Evolutionary conservation across 1,140 invertebrate species (phyloP).

Genomic region (Ceratosolen fusciceps): DNA sequence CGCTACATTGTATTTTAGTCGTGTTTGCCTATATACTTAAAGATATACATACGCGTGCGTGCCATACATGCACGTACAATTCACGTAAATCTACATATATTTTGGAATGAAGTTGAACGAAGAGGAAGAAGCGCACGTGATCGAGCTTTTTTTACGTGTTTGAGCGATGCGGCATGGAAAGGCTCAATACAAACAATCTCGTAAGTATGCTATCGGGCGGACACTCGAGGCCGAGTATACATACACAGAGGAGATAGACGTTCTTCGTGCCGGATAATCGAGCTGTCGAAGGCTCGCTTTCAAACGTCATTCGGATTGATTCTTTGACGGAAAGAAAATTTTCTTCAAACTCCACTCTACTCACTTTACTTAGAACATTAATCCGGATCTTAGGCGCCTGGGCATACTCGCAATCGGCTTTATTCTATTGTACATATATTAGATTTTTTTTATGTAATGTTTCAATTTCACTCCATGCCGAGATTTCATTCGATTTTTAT

Average conservation of each 20-base stretch:
- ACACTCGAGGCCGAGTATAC: neutral
- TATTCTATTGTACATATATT: too few relatives aligned
- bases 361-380: too few relatives aligned
- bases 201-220: neutral
- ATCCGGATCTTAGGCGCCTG: too few relatives aligned
- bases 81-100: conserved; percentile 21
- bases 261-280: too few relatives aligned
- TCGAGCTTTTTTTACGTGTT: neutral
- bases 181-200: conserved; percentile 10
- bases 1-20: neutral
- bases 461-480: neutral
- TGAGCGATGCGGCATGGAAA: conserved; percentile 6
- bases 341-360: neutral
- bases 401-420: too few relatives aligned
- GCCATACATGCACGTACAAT: neutral
- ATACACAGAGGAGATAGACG: neutral
- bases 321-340: conserved; percentile 19
- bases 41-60: neutral
- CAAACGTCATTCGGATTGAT: conserved; percentile 2
- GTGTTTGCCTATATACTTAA: conserved; percentile 14
- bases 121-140: neutral
- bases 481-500: neutral
- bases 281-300: neutral
- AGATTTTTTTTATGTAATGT: neutral
- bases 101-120: conserved; percentile 32